Evolutionary conservation across 1,140 invertebrate genomes (phyloP).

Genomic region (Saccostrea glomerata): DNA sequence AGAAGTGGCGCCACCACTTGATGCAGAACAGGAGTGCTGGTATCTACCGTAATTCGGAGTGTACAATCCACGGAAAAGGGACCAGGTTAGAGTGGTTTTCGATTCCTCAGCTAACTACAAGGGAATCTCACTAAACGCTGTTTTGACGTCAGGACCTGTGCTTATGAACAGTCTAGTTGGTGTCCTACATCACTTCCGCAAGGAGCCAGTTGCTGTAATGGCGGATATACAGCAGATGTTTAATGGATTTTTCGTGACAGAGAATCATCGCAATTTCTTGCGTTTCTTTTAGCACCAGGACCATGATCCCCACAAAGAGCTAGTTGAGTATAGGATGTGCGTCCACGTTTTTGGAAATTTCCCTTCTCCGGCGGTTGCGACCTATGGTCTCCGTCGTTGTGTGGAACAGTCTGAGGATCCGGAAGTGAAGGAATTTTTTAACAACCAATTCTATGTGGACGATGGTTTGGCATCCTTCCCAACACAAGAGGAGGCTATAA

Average conservation of each 20-base stretch:
- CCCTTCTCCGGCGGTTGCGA: constrained; percentile 53
- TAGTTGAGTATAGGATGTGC: constrained; percentile 49
- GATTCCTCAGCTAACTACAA: constrained; percentile 42
- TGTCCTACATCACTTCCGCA: constrained; percentile 43
- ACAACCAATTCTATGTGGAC: constrained; percentile 43
- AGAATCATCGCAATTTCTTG: constrained; percentile 45
- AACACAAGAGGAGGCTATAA: neutral
- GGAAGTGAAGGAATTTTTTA: neutral
- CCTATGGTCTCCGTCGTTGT: constrained; percentile 38
- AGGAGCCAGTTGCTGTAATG: constrained; percentile 21
- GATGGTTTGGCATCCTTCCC: constrained; percentile 43
- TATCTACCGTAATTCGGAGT: constrained; percentile 50
- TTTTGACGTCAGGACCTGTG: constrained; percentile 42
- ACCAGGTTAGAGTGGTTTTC: constrained; percentile 49
- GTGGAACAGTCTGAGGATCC: neutral
- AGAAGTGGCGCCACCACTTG: constrained; percentile 10
- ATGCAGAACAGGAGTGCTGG: constrained; percentile 36
- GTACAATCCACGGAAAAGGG: constrained; percentile 40
- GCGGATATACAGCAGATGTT: constrained; percentile 52
- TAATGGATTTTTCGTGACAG: constrained; percentile 37
- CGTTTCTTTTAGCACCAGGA: constrained; percentile 47
- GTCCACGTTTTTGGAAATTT: constrained; percentile 54
- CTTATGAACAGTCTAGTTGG: constrained; percentile 42
- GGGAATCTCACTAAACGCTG: constrained; percentile 48
- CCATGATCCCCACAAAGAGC: constrained; percentile 31